Base-by-base conservation (phyloP, 2,888 invertebrate genomes). In the Pseudococcus jackbeardsleyi region DNA sequence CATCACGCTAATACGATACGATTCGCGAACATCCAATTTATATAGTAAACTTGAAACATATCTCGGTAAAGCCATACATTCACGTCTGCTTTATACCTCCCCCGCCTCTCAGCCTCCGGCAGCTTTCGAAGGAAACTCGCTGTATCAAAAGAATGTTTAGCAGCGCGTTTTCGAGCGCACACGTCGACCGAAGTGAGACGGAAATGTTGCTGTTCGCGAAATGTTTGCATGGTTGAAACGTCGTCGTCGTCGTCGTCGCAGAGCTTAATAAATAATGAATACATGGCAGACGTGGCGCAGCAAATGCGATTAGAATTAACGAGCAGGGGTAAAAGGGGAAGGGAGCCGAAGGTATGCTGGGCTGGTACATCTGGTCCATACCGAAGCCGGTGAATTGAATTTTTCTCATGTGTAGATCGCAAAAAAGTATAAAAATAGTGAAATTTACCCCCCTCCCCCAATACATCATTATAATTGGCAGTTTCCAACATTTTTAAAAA, bases 211-310 rank as follows among this genome's bases (percentile, higher is more conserved):
- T 33, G 72, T 72, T 72, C 72, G 72, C 72, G 33, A 72, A 72
- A 72, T 72, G 72, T 72, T 72, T 72, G 72, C 72, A 72, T 72
- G 72, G 72, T 72, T 72, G 72, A 72, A 72, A 72, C 72, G 72
- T 72, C 72, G 72, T 72, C 11, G 72, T 5, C 11, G 72, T 5
- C 12, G 64, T 72, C 26, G 26, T 33, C 26, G 26, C 26, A 33
- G 26, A 39, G 72, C 72, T 72, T 72, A 72, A 72, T 72, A 72
- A 72, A 72, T 72, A 72, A 72, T 33, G 72, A 72, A 72, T 72
- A 72, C 72, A 72, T 72, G 72, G 72, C 72, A 72, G 72, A 72
- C 72, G 72, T 72, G 72, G 72, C 33, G 72, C 72, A 33, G 72
- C 72, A 72, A 72, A 72, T 72, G 72, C 72, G 72, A 72, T 72